Conservation (phyloP, 2,797 vertebrate genomes). For the Danio choprae region DNA sequence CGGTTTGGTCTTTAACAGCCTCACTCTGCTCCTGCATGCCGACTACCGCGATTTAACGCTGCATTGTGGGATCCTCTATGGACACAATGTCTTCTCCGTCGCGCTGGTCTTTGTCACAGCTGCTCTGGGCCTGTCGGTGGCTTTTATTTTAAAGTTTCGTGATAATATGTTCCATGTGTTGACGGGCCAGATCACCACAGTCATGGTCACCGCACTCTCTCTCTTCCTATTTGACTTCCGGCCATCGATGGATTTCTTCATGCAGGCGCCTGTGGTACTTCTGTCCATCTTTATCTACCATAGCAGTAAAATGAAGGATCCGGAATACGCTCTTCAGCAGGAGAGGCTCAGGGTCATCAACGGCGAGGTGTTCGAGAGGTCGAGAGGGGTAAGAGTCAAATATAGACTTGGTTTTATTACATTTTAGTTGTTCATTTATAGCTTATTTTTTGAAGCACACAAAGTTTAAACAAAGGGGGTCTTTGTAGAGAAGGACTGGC, state of each 20-base stretch:
- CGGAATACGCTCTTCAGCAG: slow-evolving; percentile 78
- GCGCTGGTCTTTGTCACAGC: slow-evolving; percentile 91
- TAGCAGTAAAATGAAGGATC: slow-evolving; percentile 77
- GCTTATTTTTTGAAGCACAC: not conserved
- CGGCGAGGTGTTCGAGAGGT: slow-evolving; percentile 87
- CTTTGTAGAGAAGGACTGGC: slow-evolving; percentile 35
- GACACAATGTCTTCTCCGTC: slow-evolving; percentile 91
- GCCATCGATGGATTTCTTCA: slow-evolving; percentile 92
- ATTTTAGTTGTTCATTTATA: not conserved
- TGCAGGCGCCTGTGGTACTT: slow-evolving; percentile 92
- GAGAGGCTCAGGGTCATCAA: slow-evolving; percentile 86
- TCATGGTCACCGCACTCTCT: slow-evolving; percentile 89
- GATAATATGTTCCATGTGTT: slow-evolving; percentile 99
- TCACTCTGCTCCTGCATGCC: slow-evolving; percentile 82
- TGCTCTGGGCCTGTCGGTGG: slow-evolving; percentile 91
- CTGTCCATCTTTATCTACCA: slow-evolving; percentile 96
- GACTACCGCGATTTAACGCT: slow-evolving; percentile 82
- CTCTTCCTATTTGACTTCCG: slow-evolving; percentile 91
- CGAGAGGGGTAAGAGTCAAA: slow-evolving; percentile 86
- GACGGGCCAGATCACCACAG: slow-evolving; percentile 93
- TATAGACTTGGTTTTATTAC: not conserved
- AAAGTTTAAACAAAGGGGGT: slow-evolving; percentile 40
- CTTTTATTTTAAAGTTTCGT: slow-evolving; percentile 97
- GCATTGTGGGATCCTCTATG: slow-evolving; percentile 92
- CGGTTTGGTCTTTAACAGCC: slow-evolving; percentile 89